Evolutionary conservation across 2,888 invertebrate genomes (phyloP).

Genomic region (Julus scandinavius): DNA sequence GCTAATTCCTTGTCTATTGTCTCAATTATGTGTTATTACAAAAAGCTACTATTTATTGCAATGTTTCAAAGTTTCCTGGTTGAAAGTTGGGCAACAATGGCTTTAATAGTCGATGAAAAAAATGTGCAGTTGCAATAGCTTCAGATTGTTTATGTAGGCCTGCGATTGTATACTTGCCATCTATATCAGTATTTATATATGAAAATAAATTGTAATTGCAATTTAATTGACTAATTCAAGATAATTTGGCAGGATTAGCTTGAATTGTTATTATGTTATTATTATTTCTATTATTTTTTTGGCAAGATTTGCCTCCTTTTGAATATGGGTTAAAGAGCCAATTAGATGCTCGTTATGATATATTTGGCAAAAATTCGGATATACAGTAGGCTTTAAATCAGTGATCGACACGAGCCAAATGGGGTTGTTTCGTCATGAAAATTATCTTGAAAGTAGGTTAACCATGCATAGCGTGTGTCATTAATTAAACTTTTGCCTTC

Average conservation of each 20-base stretch:
- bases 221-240: too few species aligned
- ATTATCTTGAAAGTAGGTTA: neutral
- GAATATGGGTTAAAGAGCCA: neutral
- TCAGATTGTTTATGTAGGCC: too few species aligned
- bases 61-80: neutral
- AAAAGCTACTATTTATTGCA: neutral
- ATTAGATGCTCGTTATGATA: neutral
- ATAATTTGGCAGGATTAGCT: too few species aligned
- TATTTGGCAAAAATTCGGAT: neutral
- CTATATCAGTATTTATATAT: too few species aligned
- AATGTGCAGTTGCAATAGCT: too few species aligned
- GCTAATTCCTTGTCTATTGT: neutral
- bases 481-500: neutral
- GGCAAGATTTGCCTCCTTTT: too few species aligned
- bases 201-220: too few species aligned
- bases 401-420: neutral
- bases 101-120: neutral
- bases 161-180: too few species aligned
- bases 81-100: neutral
- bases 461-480: neutral
- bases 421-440: neutral
- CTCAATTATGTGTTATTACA: neutral
- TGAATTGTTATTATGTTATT: too few species aligned
- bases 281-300: too few species aligned
- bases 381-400: neutral